Evolutionary conservation across 1,140 invertebrate species (phyloP).

Genomic region (Drosophila pachea): DNA sequence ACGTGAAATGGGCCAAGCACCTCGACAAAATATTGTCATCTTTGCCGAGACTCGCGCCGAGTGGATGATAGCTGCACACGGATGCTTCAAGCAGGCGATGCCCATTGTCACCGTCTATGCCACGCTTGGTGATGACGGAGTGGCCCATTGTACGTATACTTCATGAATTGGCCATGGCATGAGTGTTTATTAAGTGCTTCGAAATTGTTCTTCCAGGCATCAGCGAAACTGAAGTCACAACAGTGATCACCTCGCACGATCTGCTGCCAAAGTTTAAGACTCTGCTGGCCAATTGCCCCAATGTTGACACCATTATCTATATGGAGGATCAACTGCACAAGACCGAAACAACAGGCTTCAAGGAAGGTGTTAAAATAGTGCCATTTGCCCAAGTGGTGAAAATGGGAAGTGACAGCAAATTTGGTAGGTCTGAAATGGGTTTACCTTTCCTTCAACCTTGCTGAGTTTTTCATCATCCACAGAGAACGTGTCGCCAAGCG

Average conservation of each 20-base stretch:
- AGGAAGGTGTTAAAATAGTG: constrained; percentile 84
- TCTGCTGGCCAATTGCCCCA: constrained; percentile 84
- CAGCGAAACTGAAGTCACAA: constrained; percentile 96
- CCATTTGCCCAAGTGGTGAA: constrained; percentile 82
- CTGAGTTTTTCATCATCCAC: constrained; percentile 24
- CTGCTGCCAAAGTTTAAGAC: constrained; percentile 93
- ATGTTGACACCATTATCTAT: constrained; percentile 89
- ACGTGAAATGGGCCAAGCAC: constrained; percentile 83
- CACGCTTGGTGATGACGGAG: constrained; percentile 96
- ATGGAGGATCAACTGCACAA: constrained; percentile 92
- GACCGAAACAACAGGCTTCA: constrained; percentile 84
- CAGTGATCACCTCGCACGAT: constrained; percentile 93
- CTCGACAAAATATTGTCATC: constrained; percentile 89
- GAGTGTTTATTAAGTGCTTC: constrained; percentile 1
- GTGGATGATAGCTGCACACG: constrained; percentile 97
- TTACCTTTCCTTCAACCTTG: background rate
- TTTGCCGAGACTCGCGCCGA: constrained; percentile 98
- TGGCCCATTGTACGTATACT: constrained; percentile 86
- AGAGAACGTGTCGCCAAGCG: constrained; percentile 82
- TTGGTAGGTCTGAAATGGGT: constrained; percentile 52
- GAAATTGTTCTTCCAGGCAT: constrained; percentile 80
- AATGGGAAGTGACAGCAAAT: constrained; percentile 77
- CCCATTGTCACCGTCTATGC: constrained; percentile 98
- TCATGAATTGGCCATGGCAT: background rate
- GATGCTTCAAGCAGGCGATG: constrained; percentile 95